These are phyloP conservation scores for Baronia brevicornis DNA, from an alignment of 2,888 invertebrate genomes.

Conservation along the genomic window DNA sequence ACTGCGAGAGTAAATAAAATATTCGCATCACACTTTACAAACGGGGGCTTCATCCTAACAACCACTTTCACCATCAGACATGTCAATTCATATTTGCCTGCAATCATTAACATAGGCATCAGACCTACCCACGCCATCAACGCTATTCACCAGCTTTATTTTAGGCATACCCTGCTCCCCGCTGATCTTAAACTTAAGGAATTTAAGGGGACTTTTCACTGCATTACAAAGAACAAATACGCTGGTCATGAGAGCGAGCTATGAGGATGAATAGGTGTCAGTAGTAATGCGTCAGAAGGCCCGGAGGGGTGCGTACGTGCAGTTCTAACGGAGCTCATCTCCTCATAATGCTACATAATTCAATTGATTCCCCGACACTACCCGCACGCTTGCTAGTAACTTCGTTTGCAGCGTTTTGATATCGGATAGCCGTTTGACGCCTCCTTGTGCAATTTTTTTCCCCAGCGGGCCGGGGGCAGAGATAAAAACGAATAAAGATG, in stretches of 20 bases:
- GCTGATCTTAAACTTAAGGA: constrained; percentile 17
- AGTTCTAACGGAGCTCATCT: constrained; percentile 61
- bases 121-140: constrained; percentile 34
- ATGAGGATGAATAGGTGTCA: constrained; percentile 66
- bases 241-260: constrained; percentile 39
- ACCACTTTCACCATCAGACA: constrained; percentile 57
- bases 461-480: constrained; percentile 30
- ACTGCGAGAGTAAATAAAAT: constrained; percentile 37
- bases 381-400: constrained; percentile 70
- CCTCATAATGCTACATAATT: constrained; percentile 72
- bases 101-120: constrained; percentile 52
- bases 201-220: constrained; percentile 23
- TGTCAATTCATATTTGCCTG: constrained; percentile 72
- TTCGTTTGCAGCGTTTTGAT: constrained; percentile 73
- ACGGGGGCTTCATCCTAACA: constrained; percentile 56
- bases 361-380: constrained; percentile 73
- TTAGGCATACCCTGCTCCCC: constrained; percentile 26
- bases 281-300: constrained; percentile 60
- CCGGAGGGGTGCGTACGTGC: constrained; percentile 56
- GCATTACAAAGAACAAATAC: constrained; percentile 26
- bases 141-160: constrained; percentile 17
- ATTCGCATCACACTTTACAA: constrained; percentile 61
- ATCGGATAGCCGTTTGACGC: constrained; percentile 69
- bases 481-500: constrained; percentile 36
- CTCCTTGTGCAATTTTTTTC: constrained; percentile 59